Percentiles rank a stretch among this genome's conserved stretches.
Evolutionary conservation across 2,888 invertebrate species (phyloP).

Genomic region (Temnothorax unifasciatus): DNA sequence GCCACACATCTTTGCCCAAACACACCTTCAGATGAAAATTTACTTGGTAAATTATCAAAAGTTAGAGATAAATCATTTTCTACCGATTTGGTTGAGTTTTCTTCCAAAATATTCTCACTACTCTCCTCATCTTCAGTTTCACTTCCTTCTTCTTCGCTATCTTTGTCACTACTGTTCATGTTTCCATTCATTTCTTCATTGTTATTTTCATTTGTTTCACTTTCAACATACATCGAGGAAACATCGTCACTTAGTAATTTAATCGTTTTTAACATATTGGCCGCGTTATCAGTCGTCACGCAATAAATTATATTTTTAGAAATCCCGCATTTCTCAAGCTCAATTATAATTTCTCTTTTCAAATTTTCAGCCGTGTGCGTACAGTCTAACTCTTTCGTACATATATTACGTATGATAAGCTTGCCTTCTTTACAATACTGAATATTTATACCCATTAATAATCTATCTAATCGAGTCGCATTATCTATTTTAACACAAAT

Average conservation of each 20-base stretch:
- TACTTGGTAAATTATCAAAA: conserved; percentile 8
- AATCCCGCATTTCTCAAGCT: conserved; percentile 2
- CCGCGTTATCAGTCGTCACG: neutral
- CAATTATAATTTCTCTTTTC: neutral
- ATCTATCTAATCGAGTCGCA: conserved; percentile 10
- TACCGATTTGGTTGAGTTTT: neutral
- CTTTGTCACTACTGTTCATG: neutral
- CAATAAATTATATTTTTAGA: neutral
- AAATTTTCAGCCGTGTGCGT: neutral
- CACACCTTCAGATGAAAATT: conserved; percentile 10
- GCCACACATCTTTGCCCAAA: conserved; percentile 20
- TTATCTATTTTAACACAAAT: conserved; percentile 13
- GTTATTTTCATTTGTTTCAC: conserved; percentile 1
- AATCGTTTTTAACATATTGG: conserved; percentile 2
- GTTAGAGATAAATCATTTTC: neutral
- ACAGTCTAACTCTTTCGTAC: conserved; percentile 8
- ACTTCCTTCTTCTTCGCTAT: neutral
- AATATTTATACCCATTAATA: conserved; percentile 9
- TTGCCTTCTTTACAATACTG: neutral
- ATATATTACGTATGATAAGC: neutral
- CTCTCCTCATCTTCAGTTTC: neutral
- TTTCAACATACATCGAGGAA: neutral
- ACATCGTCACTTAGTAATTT: conserved; percentile 2
- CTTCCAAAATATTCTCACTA: neutral
- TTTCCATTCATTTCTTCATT: neutral